phyloP scores from a whole-genome alignment of 2,113 vertebrate species.

The Amazona guildingii region DNA sequence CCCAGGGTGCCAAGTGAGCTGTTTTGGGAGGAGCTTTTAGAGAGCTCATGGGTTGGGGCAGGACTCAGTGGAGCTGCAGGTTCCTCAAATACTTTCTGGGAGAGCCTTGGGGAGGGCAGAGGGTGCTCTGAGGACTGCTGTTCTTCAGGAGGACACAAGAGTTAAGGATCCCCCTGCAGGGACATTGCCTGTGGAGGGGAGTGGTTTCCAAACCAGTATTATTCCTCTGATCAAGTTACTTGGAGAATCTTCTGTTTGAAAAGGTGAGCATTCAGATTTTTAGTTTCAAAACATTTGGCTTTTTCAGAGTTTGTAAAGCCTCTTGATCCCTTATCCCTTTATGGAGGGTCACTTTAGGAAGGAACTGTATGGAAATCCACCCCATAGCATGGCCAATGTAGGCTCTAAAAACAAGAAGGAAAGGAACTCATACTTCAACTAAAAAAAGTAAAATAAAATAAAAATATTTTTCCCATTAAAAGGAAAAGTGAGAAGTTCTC shows the following conservation, averaged over 20 bases:
- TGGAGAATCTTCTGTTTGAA: background rate
- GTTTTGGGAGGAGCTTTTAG: background rate
- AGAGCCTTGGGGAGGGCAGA: background rate
- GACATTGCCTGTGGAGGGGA: accelerated
- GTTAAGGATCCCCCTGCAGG: accelerated
- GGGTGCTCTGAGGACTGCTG: background rate
- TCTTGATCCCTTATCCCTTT: background rate
- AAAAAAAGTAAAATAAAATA: background rate
- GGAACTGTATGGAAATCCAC: background rate
- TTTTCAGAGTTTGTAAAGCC: background rate
- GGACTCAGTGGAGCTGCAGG: background rate
- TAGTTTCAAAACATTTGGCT: background rate
- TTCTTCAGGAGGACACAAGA: background rate
- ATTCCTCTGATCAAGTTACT: background rate
- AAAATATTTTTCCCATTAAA: background rate
- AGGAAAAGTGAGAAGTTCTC: background rate
- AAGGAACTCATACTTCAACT: background rate
- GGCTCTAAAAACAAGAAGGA: background rate
- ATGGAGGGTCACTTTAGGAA: background rate
- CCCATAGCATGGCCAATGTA: background rate
- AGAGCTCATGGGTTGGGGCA: background rate
- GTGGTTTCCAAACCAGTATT: background rate
- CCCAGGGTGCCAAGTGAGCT: background rate
- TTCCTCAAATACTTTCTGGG: background rate
- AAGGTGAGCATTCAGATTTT: background rate